These are phyloP conservation scores for Eurytoma californica DNA, from an alignment of 2,888 invertebrate genomes.

Conservation along the genomic window DNA sequence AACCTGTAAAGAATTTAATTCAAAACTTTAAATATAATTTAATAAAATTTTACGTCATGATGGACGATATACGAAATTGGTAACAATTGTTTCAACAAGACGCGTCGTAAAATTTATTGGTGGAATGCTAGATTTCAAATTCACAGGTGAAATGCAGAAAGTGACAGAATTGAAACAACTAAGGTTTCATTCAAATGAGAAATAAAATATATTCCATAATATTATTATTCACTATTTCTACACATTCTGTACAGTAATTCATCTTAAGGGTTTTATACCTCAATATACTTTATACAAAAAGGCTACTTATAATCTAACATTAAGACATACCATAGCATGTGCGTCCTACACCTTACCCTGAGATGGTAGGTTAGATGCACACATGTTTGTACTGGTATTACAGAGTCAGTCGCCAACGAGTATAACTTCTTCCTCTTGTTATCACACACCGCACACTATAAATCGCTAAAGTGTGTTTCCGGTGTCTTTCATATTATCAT, in stretches of 20 bases:
- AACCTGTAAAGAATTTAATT: conserved; percentile 29
- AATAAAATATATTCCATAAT: conserved; percentile 75
- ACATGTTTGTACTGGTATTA: conserved; percentile 76
- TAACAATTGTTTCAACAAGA: conserved; percentile 34
- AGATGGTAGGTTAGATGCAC: conserved; percentile 69
- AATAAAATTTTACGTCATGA: conserved; percentile 30
- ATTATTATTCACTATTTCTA: conserved; percentile 76
- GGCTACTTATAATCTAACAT: conserved; percentile 75
- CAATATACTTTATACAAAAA: conserved; percentile 76
- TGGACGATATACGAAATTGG: conserved; percentile 28
- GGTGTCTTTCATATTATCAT: conserved; percentile 70
- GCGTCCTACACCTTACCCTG: conserved; percentile 68
- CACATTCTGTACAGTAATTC: conserved; percentile 76
- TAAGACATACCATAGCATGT: conserved; percentile 75
- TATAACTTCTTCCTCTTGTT: conserved; percentile 73
- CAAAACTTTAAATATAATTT: conserved; percentile 1
- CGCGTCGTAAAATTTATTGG: conserved; percentile 61
- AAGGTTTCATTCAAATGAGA: conserved; percentile 73
- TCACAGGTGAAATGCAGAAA: conserved; percentile 49
- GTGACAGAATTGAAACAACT: conserved; percentile 68
- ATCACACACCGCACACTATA: conserved; percentile 73
- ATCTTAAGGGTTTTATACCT: conserved; percentile 74
- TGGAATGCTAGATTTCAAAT: conserved; percentile 63
- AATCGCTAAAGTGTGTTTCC: conserved; percentile 69
- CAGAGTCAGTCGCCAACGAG: conserved; percentile 75